Percentiles rank a stretch among this genome's conserved stretches.
phyloP scores from a whole-genome alignment of 2,797 vertebrate genomes.

The Myotis vivesi region DNA sequence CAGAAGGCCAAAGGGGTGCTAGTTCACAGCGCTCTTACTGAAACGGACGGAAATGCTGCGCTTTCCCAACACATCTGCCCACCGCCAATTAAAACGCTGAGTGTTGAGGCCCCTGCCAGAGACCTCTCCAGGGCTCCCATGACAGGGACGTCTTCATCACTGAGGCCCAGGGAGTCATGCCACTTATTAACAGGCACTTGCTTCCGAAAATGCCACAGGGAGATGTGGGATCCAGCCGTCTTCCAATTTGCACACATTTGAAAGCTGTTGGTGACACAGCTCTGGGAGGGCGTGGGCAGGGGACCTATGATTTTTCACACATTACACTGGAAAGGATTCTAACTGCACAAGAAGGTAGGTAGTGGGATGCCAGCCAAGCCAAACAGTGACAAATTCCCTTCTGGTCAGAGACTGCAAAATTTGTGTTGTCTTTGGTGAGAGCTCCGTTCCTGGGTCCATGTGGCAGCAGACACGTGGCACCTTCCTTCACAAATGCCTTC shows the following conservation, averaged over 20 bases:
- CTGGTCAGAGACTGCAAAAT: constrained; percentile 30
- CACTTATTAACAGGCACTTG: constrained; percentile 60
- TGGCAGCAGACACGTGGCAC: neutral
- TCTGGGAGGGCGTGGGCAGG: constrained; percentile 51
- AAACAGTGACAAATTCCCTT: constrained; percentile 53
- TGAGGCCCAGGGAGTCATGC: constrained; percentile 28
- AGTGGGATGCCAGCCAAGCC: constrained; percentile 55
- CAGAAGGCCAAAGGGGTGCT: constrained; percentile 12
- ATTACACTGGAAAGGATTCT: constrained; percentile 51
- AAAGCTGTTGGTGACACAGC: constrained; percentile 49
- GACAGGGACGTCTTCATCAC: constrained; percentile 42
- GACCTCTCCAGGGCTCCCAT: neutral
- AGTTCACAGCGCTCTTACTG: constrained; percentile 23
- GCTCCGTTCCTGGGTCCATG: neutral
- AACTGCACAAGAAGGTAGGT: constrained; percentile 41
- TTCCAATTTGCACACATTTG: constrained; percentile 64
- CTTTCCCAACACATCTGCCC: constrained; percentile 50
- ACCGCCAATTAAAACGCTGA: constrained; percentile 52
- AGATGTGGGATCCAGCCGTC: neutral
- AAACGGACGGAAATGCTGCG: neutral
- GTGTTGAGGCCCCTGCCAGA: neutral
- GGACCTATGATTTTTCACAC: constrained; percentile 53
- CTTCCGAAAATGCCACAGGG: constrained; percentile 34
- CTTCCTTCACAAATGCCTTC: neutral
- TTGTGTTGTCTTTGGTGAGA: neutral